Percentiles rank a stretch among this genome's conserved stretches.
Evolutionary conservation across 2,797 vertebrate genomes (phyloP).

Genomic region (Smutsia temminckii): DNA sequence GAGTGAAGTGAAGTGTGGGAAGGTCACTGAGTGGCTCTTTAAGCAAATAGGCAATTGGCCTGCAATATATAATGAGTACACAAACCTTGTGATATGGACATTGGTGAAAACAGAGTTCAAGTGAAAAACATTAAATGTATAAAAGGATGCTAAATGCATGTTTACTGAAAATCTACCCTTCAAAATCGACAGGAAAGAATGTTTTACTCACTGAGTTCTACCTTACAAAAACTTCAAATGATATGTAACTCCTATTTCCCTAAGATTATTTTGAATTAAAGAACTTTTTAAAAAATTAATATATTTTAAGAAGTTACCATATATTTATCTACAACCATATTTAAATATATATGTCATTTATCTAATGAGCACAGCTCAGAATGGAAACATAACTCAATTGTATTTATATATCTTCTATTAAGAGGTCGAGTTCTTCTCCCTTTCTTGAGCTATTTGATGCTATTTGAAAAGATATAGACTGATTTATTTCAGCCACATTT

Average conservation of each 20-base stretch:
- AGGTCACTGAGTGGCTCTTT: neutral
- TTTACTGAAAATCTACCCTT: neutral
- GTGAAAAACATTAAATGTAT: neutral
- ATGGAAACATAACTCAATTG: neutral
- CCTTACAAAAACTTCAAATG: neutral
- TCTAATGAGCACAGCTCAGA: neutral
- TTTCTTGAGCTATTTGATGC: slow-evolving; percentile 62
- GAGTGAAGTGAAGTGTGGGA: neutral
- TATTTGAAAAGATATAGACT: slow-evolving; percentile 52
- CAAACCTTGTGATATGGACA: neutral
- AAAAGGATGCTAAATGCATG: neutral
- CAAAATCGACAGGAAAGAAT: neutral
- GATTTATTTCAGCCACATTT: slow-evolving; percentile 51
- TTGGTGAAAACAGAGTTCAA: neutral
- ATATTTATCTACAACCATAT: neutral
- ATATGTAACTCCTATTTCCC: neutral
- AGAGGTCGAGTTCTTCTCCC: slow-evolving; percentile 65
- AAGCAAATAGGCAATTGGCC: neutral
- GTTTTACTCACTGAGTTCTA: neutral
- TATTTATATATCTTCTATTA: neutral
- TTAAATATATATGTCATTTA: no score
- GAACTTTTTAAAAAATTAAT: neutral
- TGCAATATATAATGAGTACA: neutral
- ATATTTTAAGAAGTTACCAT: neutral
- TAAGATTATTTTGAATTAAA: neutral